Percentiles rank a stretch among this genome's conserved stretches.
phyloP scores from a whole-genome alignment of 1,140 invertebrate genomes.

The Maniola jurtina region DNA sequence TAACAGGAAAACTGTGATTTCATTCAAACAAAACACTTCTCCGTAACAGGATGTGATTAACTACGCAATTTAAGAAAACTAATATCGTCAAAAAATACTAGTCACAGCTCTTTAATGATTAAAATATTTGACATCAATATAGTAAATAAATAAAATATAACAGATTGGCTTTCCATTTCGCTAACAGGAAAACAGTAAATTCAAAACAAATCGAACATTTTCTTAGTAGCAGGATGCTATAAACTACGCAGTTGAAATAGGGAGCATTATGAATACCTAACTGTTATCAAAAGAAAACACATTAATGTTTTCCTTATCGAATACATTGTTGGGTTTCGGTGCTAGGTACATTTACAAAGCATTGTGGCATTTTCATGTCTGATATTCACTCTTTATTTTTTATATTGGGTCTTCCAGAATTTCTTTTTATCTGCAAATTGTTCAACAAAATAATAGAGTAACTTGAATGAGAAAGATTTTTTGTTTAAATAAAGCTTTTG shows the following conservation, averaged over 20 bases:
- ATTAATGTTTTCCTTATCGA: constrained; percentile 23
- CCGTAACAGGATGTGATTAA: constrained; percentile 1
- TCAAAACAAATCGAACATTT: constrained; percentile 35
- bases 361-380: neutral
- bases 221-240: constrained; percentile 48
- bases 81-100: neutral
- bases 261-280: constrained; percentile 4
- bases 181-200: constrained; percentile 23
- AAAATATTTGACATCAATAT: neutral
- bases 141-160: neutral
- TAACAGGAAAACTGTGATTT: constrained; percentile 8
- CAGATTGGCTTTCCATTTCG: constrained; percentile 10
- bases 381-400: neutral
- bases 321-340: constrained; percentile 6
- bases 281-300: constrained; percentile 23
- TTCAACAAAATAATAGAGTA: too few species aligned
- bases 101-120: too few species aligned
- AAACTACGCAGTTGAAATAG: constrained; percentile 34
- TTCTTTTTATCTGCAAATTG: too few species aligned
- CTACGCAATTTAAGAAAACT: neutral
- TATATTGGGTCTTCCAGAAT: too few species aligned
- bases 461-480: too few species aligned
- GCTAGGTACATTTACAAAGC: neutral
- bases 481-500: too few species aligned
- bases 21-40: constrained; percentile 21